Evolutionary conservation across 2,888 invertebrate species (phyloP), one percentile per base, ranked within the genome.

Genomic region (Sturmia bella): DNA sequence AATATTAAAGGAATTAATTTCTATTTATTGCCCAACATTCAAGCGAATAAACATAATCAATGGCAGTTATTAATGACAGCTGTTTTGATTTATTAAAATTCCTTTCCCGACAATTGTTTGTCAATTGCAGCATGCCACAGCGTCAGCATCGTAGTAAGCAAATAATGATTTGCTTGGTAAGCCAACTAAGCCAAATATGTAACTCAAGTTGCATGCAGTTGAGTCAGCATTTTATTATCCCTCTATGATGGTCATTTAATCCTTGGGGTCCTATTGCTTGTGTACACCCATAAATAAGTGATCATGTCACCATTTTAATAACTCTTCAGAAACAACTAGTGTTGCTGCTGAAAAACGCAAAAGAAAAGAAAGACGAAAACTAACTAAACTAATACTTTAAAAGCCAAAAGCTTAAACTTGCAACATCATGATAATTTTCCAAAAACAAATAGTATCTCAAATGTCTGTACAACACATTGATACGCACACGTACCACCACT

Each of bases 351-450:
- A 66, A 73, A 79, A 66, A 59, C 63, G 75, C 61, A 61, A 69
- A 27, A 61, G 17, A 15, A 54, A 52, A 39, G 27, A 64, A 68
- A 13, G 37, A 50, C 9, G 39, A 56, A 80, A 74, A 64, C 56
- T 68, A 61, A 57, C 45, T 59, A 70, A 48, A 72, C 52, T 27
- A 32, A 63, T 41, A 57, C 27, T 68, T 43, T 48, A 70, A 70
- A 73, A 64, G 52, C 70, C 76, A 84, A 75, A 79, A 78, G 75
- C 81, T 76, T 81, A 70, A 70, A 80, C 74, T 80, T 72, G 79
- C 79, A 83, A 83, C 82, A 78, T 82, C 82, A 83, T 83, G 84
- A 85, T 84, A 85, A 86, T 86, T 85, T 72, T 85, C 86, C 59
- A 79, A 79, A 79, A 73, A 61, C 50, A 59, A 73, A 68, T 70